phyloP scores from a whole-genome alignment of 2,797 vertebrate species.

The Sebastes hubbsi region DNA sequence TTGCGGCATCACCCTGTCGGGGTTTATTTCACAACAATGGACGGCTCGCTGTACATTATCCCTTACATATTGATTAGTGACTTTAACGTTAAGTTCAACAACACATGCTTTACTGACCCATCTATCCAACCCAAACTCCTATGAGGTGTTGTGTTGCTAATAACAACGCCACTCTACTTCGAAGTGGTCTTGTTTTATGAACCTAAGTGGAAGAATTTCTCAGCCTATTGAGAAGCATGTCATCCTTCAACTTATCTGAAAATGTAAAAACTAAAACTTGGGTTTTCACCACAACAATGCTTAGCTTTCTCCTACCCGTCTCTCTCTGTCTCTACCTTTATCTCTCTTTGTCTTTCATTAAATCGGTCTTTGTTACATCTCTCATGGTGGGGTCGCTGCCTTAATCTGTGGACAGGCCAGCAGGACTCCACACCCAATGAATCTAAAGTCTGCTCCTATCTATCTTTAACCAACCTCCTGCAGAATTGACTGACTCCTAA shows the following conservation, averaged over 20 bases:
- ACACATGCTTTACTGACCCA: background rate
- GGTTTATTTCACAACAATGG: too few relatives aligned
- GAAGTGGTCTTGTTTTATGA: background rate
- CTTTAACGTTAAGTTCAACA: background rate
- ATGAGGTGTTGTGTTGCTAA: too few relatives aligned
- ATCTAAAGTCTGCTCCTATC: background rate
- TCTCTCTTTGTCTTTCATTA: background rate
- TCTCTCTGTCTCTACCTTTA: background rate
- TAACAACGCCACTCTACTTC: background rate
- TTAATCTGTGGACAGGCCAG: background rate
- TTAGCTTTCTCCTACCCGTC: background rate
- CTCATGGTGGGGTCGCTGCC: background rate
- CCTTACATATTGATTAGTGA: background rate
- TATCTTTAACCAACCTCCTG: background rate
- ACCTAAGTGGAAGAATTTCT: background rate
- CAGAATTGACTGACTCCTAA: background rate
- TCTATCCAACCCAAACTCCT: background rate
- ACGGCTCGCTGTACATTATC: too few relatives aligned
- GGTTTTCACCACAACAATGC: background rate
- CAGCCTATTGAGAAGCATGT: background rate
- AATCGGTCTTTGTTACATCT: background rate
- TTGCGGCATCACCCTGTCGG: rapidly evolving
- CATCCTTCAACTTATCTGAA: background rate
- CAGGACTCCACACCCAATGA: background rate
- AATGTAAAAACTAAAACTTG: background rate